Evolutionary conservation across 1,140 invertebrate genomes (phyloP).

Genomic region (Apis laboriosa): DNA sequence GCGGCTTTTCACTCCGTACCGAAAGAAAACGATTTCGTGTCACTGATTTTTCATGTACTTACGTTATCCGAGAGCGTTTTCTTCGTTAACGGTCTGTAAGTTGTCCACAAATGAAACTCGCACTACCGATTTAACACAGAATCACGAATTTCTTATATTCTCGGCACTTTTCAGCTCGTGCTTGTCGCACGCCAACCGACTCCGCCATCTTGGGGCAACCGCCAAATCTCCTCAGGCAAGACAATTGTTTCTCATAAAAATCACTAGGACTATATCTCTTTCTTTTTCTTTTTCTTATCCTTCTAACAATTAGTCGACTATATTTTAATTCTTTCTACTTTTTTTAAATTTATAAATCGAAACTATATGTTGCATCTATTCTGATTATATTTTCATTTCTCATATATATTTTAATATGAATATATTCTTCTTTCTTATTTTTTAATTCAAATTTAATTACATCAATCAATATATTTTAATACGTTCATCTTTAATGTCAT

Average conservation of each 20-base stretch:
- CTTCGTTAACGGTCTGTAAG: conserved; percentile 47
- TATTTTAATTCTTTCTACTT: neutral
- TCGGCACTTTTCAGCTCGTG: conserved; percentile 73
- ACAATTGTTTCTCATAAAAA: conserved; percentile 60
- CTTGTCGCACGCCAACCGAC: conserved; percentile 70
- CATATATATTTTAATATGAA: neutral
- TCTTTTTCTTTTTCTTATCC: neutral
- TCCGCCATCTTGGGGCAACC: conserved; percentile 76
- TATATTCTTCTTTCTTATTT: neutral
- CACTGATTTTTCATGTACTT: conserved; percentile 65
- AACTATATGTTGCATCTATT: too few relatives aligned
- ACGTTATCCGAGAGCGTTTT: conserved; percentile 40
- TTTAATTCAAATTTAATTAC: neutral
- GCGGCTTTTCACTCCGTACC: conserved; percentile 59
- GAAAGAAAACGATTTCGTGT: conserved; percentile 28
- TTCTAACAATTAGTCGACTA: neutral
- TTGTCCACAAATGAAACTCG: conserved; percentile 52
- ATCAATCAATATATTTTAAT: neutral
- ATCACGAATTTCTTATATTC: conserved; percentile 71
- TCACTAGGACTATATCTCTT: conserved; percentile 41
- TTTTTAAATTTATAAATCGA: neutral
- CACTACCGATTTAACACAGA: conserved; percentile 73
- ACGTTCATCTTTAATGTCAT: neutral
- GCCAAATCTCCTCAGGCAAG: conserved; percentile 69
- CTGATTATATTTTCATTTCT: neutral